A percentile compares a stretch with the other conserved stretches of the same genome.
phyloP scores from a whole-genome alignment of 2,113 vertebrate genomes.

The Callorhinus ursinus region DNA sequence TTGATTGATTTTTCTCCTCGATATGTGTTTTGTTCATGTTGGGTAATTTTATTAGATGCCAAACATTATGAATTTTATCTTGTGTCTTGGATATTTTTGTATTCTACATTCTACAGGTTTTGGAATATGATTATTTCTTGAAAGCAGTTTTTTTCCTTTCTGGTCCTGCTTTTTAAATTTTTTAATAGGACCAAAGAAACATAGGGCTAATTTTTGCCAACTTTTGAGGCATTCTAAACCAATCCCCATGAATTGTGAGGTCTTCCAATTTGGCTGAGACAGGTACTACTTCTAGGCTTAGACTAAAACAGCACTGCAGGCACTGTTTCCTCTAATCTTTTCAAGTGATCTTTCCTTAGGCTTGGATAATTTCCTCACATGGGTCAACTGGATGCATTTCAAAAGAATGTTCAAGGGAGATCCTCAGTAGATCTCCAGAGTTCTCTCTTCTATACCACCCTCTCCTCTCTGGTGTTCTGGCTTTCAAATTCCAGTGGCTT shows the following conservation, averaged over 20 bases:
- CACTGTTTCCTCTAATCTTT: not conserved
- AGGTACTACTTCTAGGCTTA: not conserved
- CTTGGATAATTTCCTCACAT: not conserved
- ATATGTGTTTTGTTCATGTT: not conserved
- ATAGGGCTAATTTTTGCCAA: not conserved
- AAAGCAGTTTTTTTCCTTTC: not conserved
- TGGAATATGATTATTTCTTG: not conserved
- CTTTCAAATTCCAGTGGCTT: not conserved
- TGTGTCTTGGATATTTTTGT: not conserved
- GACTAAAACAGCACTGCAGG: not conserved
- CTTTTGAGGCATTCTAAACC: not conserved
- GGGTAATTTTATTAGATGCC: not conserved
- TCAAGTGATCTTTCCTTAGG: not conserved
- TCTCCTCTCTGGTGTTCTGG: not conserved
- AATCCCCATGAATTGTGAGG: not conserved
- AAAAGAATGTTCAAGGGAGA: not conserved
- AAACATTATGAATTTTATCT: not conserved
- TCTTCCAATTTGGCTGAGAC: not conserved
- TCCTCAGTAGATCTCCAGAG: not conserved
- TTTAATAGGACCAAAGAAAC: not conserved
- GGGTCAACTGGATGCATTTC: not conserved
- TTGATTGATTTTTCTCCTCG: not conserved
- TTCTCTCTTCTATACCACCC: not conserved
- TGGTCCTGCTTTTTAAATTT: not conserved
- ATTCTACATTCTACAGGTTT: not conserved